Percentiles rank a stretch among this genome's conserved stretches.
Conservation (phyloP, 2,888 invertebrate genomes). For the Nycteola revayana region DNA sequence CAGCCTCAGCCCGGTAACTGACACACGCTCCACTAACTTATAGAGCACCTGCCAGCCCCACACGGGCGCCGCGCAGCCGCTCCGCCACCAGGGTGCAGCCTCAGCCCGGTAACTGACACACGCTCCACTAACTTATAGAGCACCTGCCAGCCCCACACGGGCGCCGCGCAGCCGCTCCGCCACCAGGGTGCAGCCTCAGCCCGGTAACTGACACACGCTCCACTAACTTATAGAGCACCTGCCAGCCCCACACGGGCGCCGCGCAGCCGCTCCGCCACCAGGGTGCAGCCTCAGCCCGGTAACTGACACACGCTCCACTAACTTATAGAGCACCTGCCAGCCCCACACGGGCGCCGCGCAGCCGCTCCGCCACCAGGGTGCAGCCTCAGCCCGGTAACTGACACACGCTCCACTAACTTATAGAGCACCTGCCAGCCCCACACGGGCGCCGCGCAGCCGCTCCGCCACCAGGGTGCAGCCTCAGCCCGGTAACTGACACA, state of each 20-base stretch:
- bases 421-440: slow-evolving; percentile 82
- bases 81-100: slow-evolving; percentile 61
- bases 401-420: too few species aligned
- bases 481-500: slow-evolving; percentile 39
- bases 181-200: slow-evolving; percentile 49
- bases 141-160: slow-evolving; percentile 70
- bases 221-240: slow-evolving; percentile 58
- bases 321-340: slow-evolving; percentile 74
- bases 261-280: slow-evolving; percentile 61
- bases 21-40: background rate
- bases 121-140: background rate
- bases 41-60: slow-evolving; percentile 72
- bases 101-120: slow-evolving; percentile 37
- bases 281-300: slow-evolving; percentile 49
- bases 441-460: slow-evolving; percentile 60
- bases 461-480: slow-evolving; percentile 61
- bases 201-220: slow-evolving; percentile 31
- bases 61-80: slow-evolving; percentile 60
- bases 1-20: slow-evolving; percentile 47
- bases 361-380: slow-evolving; percentile 60
- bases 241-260: slow-evolving; percentile 63
- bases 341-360: slow-evolving; percentile 59
- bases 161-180: slow-evolving; percentile 65
- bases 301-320: slow-evolving; percentile 12
- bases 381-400: slow-evolving; percentile 47